Evolutionary conservation across 2,888 invertebrate genomes (phyloP), one percentile per base, ranked within the genome.

Genomic region (Amphipoea lucens): DNA sequence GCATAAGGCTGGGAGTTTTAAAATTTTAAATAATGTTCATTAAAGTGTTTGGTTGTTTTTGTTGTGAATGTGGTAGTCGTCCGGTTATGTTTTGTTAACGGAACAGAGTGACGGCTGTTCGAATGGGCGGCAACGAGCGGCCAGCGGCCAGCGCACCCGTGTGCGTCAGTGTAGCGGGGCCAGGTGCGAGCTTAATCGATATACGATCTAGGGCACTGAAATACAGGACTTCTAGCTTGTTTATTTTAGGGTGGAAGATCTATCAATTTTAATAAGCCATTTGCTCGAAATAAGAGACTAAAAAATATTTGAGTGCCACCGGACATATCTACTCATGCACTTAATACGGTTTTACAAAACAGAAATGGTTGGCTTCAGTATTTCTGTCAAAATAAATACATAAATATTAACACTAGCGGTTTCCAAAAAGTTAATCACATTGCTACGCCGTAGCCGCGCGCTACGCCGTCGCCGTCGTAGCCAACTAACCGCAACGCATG

Each of bases 41-140:
- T 81, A 78, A 71, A 83, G 68, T 83, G 74, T 86, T 78, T 66
- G 79, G 76, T 87, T 83, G 85, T 88, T 88, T 88, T 87, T 89
- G 91, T 93, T 90, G 85, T 88, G 88, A 89, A 89, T 91, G 91
- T 90, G 89, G 93, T 91, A 96, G 95, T 97, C 97, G 95, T 97
- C 96, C 97, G 96, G 95, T 96, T 96, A 94, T 96, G 96, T 96
- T 96, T 96, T 97, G 95, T 93, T 96, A 95, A 91, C 93, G 95
- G 94, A 95, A 95, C 93, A 92, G 94, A 97, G 96, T 96, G 96
- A 96, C 92, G 93, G 92, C 91, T 90, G 91, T 92, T 90, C 92
- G 92, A 93, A 93, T 93, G 93, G 93, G 89, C 90, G 93, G 93
- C 91, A 90, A 90, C 91, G 90, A 89, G 89, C 89, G 92, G 92